Evolutionary conservation across 2,888 invertebrate species (phyloP).

Genomic region (Drosophila austrosaltans): DNA sequence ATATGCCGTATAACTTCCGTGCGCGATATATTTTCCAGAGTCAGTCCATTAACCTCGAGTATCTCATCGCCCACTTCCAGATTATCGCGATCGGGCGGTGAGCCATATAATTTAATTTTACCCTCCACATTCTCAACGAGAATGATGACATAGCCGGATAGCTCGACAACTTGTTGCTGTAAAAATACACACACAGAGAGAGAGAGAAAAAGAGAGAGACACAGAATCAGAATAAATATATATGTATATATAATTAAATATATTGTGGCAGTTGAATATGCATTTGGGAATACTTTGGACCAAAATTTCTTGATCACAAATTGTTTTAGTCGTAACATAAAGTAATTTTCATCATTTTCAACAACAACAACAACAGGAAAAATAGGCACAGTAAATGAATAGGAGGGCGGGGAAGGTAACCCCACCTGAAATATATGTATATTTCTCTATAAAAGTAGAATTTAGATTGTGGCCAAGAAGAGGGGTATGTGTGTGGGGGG

Average conservation of each 20-base stretch:
- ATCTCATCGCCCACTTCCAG: conserved; percentile 98
- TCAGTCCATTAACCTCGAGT: conserved; percentile 97
- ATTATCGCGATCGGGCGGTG: conserved; percentile 96
- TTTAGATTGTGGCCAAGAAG: not conserved
- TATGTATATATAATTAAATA: conserved; percentile 3
- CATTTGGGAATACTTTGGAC: conserved; percentile 7
- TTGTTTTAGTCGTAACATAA: conserved; percentile 39
- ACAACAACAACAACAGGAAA: not conserved
- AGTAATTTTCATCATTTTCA: conserved; percentile 70
- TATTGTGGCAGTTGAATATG: not conserved
- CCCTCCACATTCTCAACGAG: conserved; percentile 96
- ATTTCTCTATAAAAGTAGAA: conserved; percentile 6
- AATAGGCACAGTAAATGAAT: not conserved
- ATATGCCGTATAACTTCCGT: conserved; percentile 97
- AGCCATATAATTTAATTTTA: conserved; percentile 96
- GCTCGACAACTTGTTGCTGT: conserved; percentile 89
- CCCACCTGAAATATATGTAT: not conserved
- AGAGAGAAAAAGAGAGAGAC: not conserved
- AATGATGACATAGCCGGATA: conserved; percentile 97
- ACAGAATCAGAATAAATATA: not conserved
- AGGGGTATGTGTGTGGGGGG: not conserved
- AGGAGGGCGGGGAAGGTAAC: not conserved
- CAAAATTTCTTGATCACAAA: conserved; percentile 12
- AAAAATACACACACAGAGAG: conserved; percentile 18
- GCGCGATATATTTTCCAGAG: conserved; percentile 94